Evolutionary conservation across 2,113 vertebrate species (phyloP), one percentile per base, ranked within the genome.

Genomic region (Euleptes europaea): DNA sequence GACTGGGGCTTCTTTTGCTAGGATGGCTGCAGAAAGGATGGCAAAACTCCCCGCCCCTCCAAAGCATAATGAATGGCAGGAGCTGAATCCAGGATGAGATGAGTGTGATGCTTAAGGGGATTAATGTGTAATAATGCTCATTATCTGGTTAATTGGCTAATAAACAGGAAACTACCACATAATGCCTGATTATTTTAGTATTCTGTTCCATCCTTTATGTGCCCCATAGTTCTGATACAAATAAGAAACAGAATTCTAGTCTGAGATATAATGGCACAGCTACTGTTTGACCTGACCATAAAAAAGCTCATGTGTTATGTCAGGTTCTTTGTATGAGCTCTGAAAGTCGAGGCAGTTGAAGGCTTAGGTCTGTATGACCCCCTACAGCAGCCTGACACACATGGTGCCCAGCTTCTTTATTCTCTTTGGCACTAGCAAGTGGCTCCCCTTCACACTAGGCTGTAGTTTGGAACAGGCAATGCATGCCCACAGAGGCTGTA

Each of bases 61-160:
- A 60, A 60, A 60, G 38, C 69, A 73, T 73, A 63, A 72, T 33
- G 49, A 40, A 44, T 26, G 44, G 28, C 51, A 83, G 35, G 35
- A 35, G 42, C 28, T 72, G 35, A 31, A 70, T 15, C 81, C n/a
- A 28, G 17, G 82, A 35, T 3, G 31, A 82, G 23, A 63, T 2
- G 1, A 83, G 6, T 67, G 7, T 1, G 51, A 33, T 63, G 40
- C 54, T 83, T 44, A 44, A 73, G 38, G 33, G 51, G 69, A 73
- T 83, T 73, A 83, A 63, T 17, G 13, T 38, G 26, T 54, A 54
- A 31, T 71, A 33, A 26, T n/a, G 40, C 38, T 83, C 42, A 83
- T 83, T 83, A 83, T 31, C 31, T 33, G 54, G 71, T n/a, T 74
- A 83, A 83, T 83, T 74, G 81, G 70, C 31, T 74, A 33, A 63